Conservation (phyloP, 1,140 invertebrate genomes). For the Pseudomyrmex dendroicus region DNA sequence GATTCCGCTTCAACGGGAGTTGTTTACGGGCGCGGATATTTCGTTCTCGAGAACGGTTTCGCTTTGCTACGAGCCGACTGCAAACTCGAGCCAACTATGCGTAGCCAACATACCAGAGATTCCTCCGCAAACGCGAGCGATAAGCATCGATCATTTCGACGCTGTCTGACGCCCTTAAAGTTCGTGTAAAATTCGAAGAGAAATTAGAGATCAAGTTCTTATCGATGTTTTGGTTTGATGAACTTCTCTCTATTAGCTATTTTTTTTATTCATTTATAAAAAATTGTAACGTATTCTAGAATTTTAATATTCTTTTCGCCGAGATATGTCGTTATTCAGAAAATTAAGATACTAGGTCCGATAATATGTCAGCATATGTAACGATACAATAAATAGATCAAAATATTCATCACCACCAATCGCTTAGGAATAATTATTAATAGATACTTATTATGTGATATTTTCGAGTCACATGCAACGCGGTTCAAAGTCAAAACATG, state of each 20-base stretch:
- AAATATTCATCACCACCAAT: neutral
- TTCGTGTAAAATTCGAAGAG: slow-evolving; percentile 14
- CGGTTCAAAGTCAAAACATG: slow-evolving; percentile 15
- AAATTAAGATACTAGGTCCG: too few species aligned
- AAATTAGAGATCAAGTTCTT: neutral
- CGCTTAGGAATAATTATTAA: slow-evolving; percentile 36
- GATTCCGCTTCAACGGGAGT: slow-evolving; percentile 35
- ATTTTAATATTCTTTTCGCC: too few species aligned
- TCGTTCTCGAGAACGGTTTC: slow-evolving; percentile 17
- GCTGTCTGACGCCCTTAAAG: neutral
- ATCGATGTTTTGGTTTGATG: neutral
- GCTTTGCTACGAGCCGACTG: slow-evolving; percentile 17
- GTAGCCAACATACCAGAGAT: slow-evolving; percentile 53
- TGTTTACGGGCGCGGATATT: slow-evolving; percentile 47
- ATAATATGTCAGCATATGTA: neutral
- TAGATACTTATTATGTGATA: neutral
- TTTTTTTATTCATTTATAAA: too few species aligned
- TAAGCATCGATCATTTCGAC: slow-evolving; percentile 40
- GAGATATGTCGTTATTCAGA: too few species aligned
- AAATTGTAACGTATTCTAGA: too few species aligned
- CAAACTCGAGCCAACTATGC: slow-evolving; percentile 60
- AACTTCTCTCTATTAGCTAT: too few species aligned
- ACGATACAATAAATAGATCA: neutral
- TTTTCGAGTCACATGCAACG: slow-evolving; percentile 5
- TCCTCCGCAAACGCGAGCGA: slow-evolving; percentile 44